Conservation (phyloP, 2,888 invertebrate species). For the Cantharis flavilabris region DNA sequence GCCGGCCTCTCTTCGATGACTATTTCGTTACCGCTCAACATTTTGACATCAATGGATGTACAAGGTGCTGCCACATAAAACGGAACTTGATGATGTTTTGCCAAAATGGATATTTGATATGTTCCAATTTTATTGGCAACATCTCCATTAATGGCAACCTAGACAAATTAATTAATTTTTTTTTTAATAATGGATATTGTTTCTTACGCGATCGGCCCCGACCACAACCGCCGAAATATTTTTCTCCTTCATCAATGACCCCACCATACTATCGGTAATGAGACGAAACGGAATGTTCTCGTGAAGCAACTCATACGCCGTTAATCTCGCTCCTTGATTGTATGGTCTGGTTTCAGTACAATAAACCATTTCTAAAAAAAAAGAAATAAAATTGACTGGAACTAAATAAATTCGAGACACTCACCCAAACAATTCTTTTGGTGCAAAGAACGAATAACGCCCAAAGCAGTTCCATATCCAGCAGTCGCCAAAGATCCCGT, state of each 20-base stretch:
- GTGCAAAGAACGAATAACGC: conserved; percentile 87
- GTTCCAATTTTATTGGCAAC: conserved; percentile 99
- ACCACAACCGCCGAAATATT: conserved; percentile 92
- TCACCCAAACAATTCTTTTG: conserved; percentile 72
- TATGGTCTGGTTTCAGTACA: conserved; percentile 98
- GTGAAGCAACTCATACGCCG: conserved; percentile 92
- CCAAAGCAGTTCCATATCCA: conserved; percentile 96
- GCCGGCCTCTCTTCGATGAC: conserved; percentile 93
- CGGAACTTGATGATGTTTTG: conserved; percentile 87
- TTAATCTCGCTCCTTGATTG: conserved; percentile 94
- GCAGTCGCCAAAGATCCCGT: conserved; percentile 98
- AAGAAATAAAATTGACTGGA: neutral
- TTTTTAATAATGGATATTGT: conserved; percentile 2
- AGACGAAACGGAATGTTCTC: conserved; percentile 91
- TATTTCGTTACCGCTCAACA: conserved; percentile 82
- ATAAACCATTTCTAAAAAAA: conserved; percentile 78
- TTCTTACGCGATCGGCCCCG: conserved; percentile 88
- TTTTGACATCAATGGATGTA: conserved; percentile 83
- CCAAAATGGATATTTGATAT: conserved; percentile 91
- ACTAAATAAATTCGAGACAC: conserved; percentile 16
- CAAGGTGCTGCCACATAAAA: conserved; percentile 95
- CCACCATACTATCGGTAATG: conserved; percentile 95
- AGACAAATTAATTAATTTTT: conserved; percentile 14
- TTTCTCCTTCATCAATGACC: conserved; percentile 83
- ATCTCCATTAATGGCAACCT: conserved; percentile 94